Evolutionary conservation across 2,888 invertebrate species (phyloP), one percentile per base, ranked within the genome.

Genomic region (Drosophila maculinotata): DNA sequence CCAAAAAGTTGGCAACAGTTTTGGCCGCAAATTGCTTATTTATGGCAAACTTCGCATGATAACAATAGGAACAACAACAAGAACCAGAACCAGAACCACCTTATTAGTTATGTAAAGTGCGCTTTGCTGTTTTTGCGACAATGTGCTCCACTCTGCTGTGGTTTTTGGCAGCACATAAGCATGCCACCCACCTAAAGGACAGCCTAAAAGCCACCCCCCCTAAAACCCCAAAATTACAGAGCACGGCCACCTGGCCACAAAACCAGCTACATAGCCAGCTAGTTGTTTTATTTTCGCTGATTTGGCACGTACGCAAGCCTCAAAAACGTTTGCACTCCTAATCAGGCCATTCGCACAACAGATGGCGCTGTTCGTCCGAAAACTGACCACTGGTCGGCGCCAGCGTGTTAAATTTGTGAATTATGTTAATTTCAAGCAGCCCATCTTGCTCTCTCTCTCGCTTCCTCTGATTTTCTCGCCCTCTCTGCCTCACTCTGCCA

Each of bases 91-190:
- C 25, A 28, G n/a, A 53, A 38, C 57, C 49, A 45, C 30, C 58
- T 49, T 62, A 74, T 83, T 81, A 71, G 68, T 84, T 84, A 81
- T 80, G 85, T 81, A 80, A 84, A 80, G 85, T 79, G 84, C 79
- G 74, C 28, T 67, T 63, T 60, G 79, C 59, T 76, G 81, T 75
- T 69, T 48, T 69, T 54, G 28, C 15, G 3, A 47, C 42, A 25
- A 12, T 42, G n/a, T 47, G 25, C 33, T 28, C 15, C 49, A 10
- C 3, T 36, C 36, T 17, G 49, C 38, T 49, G 68, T 25, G 69
- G 69, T 58, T 60, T 38, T n/a, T 45, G 45, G 45, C 45, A 45
- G 7, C 10, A 17, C 26, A 49, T 20, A 2, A 20, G 20, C 20
- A 2, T 3, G 20, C 20, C 20, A 20, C 15, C 9, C 6, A 5